Base-by-base conservation (phyloP, 2,888 invertebrate genomes). In the Epinotia brunnichana region DNA sequence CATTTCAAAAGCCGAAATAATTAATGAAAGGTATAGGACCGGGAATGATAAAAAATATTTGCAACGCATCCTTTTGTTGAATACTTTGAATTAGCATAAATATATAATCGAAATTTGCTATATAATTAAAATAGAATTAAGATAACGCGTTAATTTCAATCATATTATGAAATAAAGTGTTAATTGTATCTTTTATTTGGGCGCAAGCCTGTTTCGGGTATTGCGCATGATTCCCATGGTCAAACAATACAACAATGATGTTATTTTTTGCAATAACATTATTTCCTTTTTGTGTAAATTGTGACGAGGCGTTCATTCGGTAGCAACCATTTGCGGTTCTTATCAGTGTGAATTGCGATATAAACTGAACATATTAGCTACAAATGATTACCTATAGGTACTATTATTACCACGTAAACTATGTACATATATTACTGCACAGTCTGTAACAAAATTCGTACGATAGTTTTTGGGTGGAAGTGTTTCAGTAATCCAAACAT, bases 171-270 rank as follows among this genome's bases (percentile, higher is more conserved):
- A 62, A 44, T 62, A 56, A 62, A 53, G 15, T 7, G 11, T 54
- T 69, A 41, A 63, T 44, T 70, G 44, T 48, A 54, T 56, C 44
- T 56, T 29, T 56, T 48, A 21, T 41, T 56, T 41, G 19, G 15
- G 17, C 35, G 62, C 29, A 29, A 56, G 29, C 21, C 54, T 7
- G 24, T 69, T 53, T 54, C 15, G 21, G 24, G 44, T 35, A 44
- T 17, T 59, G 51, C 48, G 56, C 44, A 56, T 44, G 15, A 48
- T 69, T 70, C 69, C 44, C 69, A 70, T 56, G 35, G 11, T n/a
- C 41, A 11, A 54, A 69, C 69, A 69, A 69, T 62, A 19, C 61
- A 62, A 69, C 62, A 69, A 69, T 69, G 41, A 39, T 51, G 60
- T 54, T 51, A 19, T 39, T 62, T 62, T 21, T 41, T 60, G n/a